phyloP scores from a whole-genome alignment of 2,113 vertebrate genomes.

The Erinaceus europaeus region DNA sequence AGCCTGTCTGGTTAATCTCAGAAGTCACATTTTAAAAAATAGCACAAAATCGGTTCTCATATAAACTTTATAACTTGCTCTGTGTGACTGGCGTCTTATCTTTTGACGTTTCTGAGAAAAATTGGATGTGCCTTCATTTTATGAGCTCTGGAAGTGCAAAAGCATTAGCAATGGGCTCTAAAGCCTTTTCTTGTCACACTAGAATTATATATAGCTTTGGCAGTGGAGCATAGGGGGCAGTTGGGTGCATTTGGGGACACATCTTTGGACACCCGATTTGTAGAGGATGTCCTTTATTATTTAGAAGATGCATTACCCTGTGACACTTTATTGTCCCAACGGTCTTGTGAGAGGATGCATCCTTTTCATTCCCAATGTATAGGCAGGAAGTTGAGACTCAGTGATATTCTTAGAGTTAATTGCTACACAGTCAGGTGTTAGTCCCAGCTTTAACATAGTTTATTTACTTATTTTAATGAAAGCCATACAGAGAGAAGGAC shows the following conservation, averaged over 20 bases:
- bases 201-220: neutral
- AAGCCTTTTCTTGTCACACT: neutral
- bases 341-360: neutral
- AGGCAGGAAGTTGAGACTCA: slow-evolving; percentile 4
- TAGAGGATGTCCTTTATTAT: neutral
- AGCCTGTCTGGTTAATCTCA: slow-evolving; percentile 54
- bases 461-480: too few species aligned
- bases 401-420: slow-evolving; percentile 17
- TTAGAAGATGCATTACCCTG: neutral
- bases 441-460: neutral
- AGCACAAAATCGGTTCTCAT: slow-evolving; percentile 21
- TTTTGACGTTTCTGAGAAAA: slow-evolving; percentile 65
- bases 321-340: slow-evolving; percentile 18
- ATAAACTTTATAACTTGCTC: slow-evolving; percentile 53
- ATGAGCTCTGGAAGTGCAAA: slow-evolving; percentile 17
- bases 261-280: slow-evolving; percentile 3
- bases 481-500: too few species aligned
- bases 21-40: slow-evolving; percentile 54
- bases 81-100: slow-evolving; percentile 50
- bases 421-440: neutral
- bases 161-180: slow-evolving; percentile 26
- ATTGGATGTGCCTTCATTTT: slow-evolving; percentile 52
- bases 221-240: neutral
- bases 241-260: neutral
- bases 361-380: neutral